Evolutionary conservation across 1,140 invertebrate species (phyloP).

Genomic region (Hyposmocoma kahamanoa): DNA sequence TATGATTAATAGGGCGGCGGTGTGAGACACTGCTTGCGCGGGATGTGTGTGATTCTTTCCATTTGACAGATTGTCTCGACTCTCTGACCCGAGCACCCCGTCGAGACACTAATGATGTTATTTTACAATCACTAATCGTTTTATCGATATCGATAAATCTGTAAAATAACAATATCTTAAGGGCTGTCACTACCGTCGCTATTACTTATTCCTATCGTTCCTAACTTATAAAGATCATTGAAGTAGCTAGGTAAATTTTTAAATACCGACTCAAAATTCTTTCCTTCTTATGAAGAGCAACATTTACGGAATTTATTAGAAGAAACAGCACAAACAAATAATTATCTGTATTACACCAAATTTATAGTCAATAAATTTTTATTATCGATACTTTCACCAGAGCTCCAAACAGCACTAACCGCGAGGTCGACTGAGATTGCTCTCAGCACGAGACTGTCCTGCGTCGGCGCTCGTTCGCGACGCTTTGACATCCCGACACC

Average conservation of each 20-base stretch:
- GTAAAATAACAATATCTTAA: too few species aligned
- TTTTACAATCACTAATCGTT: slow-evolving; percentile 18
- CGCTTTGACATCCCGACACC: slow-evolving; percentile 69
- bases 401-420: slow-evolving; percentile 29
- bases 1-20: slow-evolving; percentile 68
- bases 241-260: too few species aligned
- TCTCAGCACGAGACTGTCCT: slow-evolving; percentile 71
- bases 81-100: slow-evolving; percentile 65
- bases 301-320: too few species aligned
- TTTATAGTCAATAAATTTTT: not conserved
- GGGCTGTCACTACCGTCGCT: too few species aligned
- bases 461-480: slow-evolving; percentile 67
- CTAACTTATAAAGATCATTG: too few species aligned
- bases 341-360: not conserved
- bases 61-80: slow-evolving; percentile 71
- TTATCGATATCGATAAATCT: slow-evolving; percentile 49
- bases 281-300: too few species aligned
- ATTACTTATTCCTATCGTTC: too few species aligned
- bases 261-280: too few species aligned
- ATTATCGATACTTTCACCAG: slow-evolving; percentile 35
- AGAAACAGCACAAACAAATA: too few species aligned
- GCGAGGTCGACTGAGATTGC: slow-evolving; percentile 61
- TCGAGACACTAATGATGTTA: slow-evolving; percentile 55
- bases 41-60: slow-evolving; percentile 67
- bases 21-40: slow-evolving; percentile 39